Base-by-base conservation (phyloP, 2,113 vertebrate genomes). In the Apteryx owenii region DNA sequence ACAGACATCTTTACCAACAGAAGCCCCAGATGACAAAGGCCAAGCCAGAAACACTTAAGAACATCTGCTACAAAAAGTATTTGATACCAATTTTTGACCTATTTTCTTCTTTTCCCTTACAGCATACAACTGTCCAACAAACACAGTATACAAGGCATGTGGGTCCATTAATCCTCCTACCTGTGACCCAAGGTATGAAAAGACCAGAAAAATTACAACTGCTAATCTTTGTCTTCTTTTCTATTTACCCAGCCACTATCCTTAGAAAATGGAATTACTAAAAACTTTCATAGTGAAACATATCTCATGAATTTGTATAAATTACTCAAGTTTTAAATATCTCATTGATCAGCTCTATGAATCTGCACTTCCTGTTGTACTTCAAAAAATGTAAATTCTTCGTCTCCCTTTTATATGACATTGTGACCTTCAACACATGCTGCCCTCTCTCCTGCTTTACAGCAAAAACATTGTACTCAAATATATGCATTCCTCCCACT, bases 111-210 rank as follows among this genome's bases (percentile, higher is more conserved):
- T 88, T 85, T 88, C 17, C 64, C 29, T 23, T 58, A 10, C 93
- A 99, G 99, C 97, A 31, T 97, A 97, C 91, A 88, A 8, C 60
- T 99, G 99, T 96, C 97, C 98, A 33, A n/a, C 15, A 17, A 76
- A 70, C 88, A 98, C 97, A 90, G 96, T 98, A 79, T 99, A 99
- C 90, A 94, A 80, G 68, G 86, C 99, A 28, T 99, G 99, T 20
- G 99, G 99, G 28, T 95, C 98, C 1, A 60, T 97, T 79, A 97
- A 97, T 19, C 89, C 97, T 31, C 21, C 76, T 8, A 99, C 98
- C 69, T 99, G 99, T 88, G 98, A 98, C 20, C 56, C 94, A 77
- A 98, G 97, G 99, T 99, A 98, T 90, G 85, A 33, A 80, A 93
- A 90, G 54, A 42, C 28, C 48, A 83, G 80, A 73, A 51, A 46